phyloP scores from a whole-genome alignment of 2,888 invertebrate genomes.

The Philonicus albiceps region DNA sequence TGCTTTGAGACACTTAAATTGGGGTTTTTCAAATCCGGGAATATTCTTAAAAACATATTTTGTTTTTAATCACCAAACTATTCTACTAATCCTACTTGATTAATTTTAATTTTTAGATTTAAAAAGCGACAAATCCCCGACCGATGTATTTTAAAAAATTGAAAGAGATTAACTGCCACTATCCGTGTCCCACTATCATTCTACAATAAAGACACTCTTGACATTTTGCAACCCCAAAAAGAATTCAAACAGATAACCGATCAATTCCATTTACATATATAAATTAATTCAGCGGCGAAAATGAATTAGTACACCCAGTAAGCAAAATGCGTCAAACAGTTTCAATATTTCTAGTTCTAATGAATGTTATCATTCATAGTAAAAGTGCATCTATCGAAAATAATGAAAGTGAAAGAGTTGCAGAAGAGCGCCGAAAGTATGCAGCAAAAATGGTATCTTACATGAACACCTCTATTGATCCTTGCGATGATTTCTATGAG shows the following conservation, averaged over 20 bases:
- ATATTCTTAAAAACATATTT: background rate
- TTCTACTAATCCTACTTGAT: background rate
- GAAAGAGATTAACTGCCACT: conserved; percentile 66
- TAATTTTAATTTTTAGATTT: background rate
- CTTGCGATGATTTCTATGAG: conserved; percentile 35
- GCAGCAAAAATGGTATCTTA: conserved; percentile 7
- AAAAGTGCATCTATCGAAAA: background rate
- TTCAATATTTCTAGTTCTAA: background rate
- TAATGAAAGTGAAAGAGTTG: background rate
- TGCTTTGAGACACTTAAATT: background rate
- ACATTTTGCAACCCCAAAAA: background rate
- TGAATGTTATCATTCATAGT: background rate
- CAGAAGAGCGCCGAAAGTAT: background rate
- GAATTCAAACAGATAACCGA: background rate
- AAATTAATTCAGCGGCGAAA: background rate
- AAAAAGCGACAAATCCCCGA: background rate
- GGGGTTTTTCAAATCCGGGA: background rate
- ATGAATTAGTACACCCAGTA: background rate
- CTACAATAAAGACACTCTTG: background rate
- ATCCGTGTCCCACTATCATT: background rate
- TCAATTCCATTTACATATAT: background rate
- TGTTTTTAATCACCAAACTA: background rate
- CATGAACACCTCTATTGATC: background rate
- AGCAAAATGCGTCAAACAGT: background rate
- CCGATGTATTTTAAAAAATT: background rate